These are phyloP conservation scores for Trematocara unimaculatum DNA, from an alignment of 2,113 vertebrate species.

Conservation along the genomic window DNA sequence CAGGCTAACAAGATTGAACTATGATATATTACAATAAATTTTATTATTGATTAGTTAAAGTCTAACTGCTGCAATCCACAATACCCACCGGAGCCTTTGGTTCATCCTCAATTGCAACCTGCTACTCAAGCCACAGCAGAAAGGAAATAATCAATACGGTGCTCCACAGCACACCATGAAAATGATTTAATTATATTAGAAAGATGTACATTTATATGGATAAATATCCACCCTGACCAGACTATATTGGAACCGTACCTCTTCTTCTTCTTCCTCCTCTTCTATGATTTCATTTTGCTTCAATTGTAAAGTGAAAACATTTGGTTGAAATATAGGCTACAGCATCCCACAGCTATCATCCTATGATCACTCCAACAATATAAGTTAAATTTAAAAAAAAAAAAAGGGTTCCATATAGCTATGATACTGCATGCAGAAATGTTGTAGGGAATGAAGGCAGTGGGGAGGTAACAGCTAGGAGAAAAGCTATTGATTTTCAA, in stretches of 20 bases:
- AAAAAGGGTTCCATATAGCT: background rate
- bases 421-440: background rate
- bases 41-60: background rate
- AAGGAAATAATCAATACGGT: background rate
- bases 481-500: background rate
- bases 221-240: background rate
- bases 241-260: conserved; percentile 36
- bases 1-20: background rate
- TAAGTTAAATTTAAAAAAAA: background rate
- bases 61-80: background rate
- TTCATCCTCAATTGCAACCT: conserved; percentile 18
- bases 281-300: conserved; percentile 51
- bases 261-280: conserved; percentile 45
- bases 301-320: conserved; percentile 40
- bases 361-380: background rate
- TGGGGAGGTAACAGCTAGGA: background rate
- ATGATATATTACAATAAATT: background rate
- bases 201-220: background rate
- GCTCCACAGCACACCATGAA: background rate
- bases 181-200: background rate
- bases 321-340: background rate
- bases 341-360: background rate
- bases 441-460: background rate
- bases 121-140: background rate
- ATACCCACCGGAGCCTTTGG: conserved; percentile 28